phyloP scores from a whole-genome alignment of 2,888 invertebrate genomes.

The Rugalucina vietnamica region DNA sequence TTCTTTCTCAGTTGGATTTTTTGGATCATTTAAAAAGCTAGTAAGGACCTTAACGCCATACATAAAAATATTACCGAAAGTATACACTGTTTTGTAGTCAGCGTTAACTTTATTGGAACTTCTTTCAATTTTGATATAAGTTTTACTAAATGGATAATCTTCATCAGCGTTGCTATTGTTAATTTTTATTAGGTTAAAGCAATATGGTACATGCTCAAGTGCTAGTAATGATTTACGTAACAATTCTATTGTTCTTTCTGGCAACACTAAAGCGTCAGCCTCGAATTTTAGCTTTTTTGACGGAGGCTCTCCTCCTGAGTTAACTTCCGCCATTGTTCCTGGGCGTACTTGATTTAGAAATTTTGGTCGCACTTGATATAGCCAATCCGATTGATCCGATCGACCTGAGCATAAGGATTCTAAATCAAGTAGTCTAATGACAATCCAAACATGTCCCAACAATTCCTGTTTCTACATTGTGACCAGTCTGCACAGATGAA shows the following conservation, averaged over 20 bases:
- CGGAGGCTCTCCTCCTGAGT: not conserved
- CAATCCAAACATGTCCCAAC: too few species aligned
- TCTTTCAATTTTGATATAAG: not conserved
- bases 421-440: too few species aligned
- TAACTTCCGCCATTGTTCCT: not conserved
- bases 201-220: not conserved
- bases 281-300: not conserved
- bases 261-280: not conserved
- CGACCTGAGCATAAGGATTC: too few species aligned
- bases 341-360: too few species aligned
- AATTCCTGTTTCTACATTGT: too few species aligned
- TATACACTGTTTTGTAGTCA: not conserved
- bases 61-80: not conserved
- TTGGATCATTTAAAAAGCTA: not conserved
- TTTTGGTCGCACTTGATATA: too few species aligned
- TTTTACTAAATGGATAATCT: not conserved
- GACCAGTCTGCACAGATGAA: too few species aligned
- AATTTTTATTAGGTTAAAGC: not conserved
- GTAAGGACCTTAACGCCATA: not conserved
- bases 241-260: not conserved
- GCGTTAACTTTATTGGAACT: not conserved
- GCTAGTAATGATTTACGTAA: not conserved
- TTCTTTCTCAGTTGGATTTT: not conserved
- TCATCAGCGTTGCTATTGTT: conserved; percentile 1
- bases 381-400: too few species aligned